Evolutionary conservation across 1,140 invertebrate species (phyloP).

Genomic region (Thalassaphorura encarpata): DNA sequence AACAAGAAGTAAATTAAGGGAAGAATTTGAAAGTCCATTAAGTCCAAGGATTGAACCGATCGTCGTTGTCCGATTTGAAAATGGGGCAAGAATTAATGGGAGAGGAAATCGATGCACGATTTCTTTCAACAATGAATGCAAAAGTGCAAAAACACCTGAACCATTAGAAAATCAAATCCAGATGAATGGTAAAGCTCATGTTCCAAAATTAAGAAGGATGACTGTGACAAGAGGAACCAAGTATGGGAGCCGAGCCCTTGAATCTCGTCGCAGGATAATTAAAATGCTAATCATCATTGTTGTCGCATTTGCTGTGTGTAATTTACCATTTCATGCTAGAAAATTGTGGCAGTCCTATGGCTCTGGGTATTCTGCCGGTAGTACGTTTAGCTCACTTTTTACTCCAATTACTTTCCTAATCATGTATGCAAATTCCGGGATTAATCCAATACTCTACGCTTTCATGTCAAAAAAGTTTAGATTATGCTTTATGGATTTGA

Average conservation of each 20-base stretch:
- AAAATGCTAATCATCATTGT: slow-evolving; percentile 73
- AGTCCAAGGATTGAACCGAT: too few species aligned
- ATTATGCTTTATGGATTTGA: slow-evolving; percentile 32
- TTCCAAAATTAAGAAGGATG: too few species aligned
- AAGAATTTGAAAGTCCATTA: too few species aligned
- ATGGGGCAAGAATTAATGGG: too few species aligned
- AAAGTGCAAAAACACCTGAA: too few species aligned
- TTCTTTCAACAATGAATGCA: too few species aligned
- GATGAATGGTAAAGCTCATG: too few species aligned
- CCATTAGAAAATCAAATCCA: too few species aligned
- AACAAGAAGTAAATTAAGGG: too few species aligned
- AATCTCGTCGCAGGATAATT: slow-evolving; percentile 38
- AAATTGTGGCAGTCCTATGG: slow-evolving; percentile 69
- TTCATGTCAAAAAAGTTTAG: slow-evolving; percentile 58
- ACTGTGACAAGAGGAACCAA: slow-evolving; percentile 15
- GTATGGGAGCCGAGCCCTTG: slow-evolving; percentile 25
- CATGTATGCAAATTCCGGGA: slow-evolving; percentile 71
- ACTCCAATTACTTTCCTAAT: slow-evolving; percentile 73
- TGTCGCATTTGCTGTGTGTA: slow-evolving; percentile 69
- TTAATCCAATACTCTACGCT: slow-evolving; percentile 75
- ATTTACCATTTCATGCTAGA: slow-evolving; percentile 69
- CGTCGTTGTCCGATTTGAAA: too few species aligned
- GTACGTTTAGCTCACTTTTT: slow-evolving; percentile 58
- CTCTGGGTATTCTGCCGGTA: slow-evolving; percentile 50
- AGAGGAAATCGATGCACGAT: too few species aligned